phyloP scores from a whole-genome alignment of 2,888 invertebrate species.

The Drosophila acutilabella region DNA sequence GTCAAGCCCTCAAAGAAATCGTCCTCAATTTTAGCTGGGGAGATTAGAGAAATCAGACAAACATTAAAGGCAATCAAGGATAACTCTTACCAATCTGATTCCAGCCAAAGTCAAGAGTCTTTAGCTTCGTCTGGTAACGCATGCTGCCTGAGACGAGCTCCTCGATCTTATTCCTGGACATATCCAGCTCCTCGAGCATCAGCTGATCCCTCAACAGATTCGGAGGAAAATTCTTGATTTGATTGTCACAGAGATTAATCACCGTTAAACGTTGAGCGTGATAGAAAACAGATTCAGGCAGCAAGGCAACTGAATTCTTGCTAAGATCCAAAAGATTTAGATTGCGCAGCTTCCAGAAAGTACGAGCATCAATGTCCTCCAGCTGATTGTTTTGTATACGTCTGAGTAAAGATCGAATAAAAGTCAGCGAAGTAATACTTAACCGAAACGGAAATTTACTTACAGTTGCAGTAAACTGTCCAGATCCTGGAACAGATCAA shows the following conservation, averaged over 20 bases:
- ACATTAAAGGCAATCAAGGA: no score
- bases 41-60: neutral
- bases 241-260: constrained; percentile 84
- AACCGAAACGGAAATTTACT: constrained; percentile 76
- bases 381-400: constrained; percentile 87
- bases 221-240: constrained; percentile 86
- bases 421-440: neutral
- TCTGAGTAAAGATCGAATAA: constrained; percentile 81
- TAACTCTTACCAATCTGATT: constrained; percentile 86
- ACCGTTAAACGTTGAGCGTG: constrained; percentile 84
- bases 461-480: constrained; percentile 87
- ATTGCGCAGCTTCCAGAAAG: constrained; percentile 86
- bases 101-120: constrained; percentile 87
- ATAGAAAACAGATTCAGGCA: constrained; percentile 87
- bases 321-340: constrained; percentile 88
- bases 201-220: constrained; percentile 86
- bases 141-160: constrained; percentile 86
- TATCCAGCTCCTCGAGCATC: constrained; percentile 88
- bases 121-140: constrained; percentile 86
- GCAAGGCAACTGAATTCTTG: constrained; percentile 86
- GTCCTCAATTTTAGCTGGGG: constrained; percentile 77
- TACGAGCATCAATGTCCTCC: constrained; percentile 86
- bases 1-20: constrained; percentile 80
- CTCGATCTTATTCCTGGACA: constrained; percentile 88
- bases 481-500: constrained; percentile 87